Conservation (phyloP, 2,888 invertebrate species). For the Proisotoma minuta region DNA sequence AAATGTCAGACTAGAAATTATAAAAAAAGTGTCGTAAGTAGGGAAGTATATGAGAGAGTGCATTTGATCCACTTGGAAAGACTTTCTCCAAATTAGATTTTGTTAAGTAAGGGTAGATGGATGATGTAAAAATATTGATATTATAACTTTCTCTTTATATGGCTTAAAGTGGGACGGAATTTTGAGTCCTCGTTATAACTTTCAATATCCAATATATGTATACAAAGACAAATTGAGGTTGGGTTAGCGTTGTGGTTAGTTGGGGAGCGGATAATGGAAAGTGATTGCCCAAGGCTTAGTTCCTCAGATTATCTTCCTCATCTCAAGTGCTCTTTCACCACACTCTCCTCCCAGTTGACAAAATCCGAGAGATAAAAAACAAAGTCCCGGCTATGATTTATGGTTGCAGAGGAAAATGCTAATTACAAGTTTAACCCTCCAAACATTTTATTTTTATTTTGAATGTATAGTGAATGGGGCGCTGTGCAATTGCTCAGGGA, state of each 20-base stretch:
- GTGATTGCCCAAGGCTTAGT: neutral
- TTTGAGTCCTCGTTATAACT: neutral
- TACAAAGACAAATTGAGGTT: slow-evolving; percentile 1
- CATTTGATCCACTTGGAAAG: no score
- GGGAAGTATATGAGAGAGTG: no score
- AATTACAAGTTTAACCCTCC: no score
- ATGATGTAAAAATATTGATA: slow-evolving; percentile 9
- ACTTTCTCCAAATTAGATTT: slow-evolving; percentile 5
- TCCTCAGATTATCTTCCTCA: neutral
- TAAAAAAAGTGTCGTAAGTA: no score
- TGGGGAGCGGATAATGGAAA: no score
- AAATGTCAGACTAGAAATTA: no score
- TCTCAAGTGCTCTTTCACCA: neutral
- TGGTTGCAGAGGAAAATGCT: no score
- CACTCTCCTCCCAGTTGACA: no score
- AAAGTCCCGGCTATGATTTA: no score
- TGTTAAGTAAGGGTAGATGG: neutral
- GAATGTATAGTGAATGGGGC: slow-evolving; percentile 61
- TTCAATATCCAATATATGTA: neutral
- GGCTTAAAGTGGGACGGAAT: neutral
- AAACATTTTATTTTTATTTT: no score
- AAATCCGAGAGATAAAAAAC: no score
- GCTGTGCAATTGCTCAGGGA: slow-evolving; percentile 75
- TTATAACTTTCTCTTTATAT: neutral
- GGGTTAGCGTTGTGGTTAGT: no score